Evolutionary conservation across 2,113 vertebrate genomes (phyloP), one percentile per base, ranked within the genome.

Genomic region (Cichladusa arquata): DNA sequence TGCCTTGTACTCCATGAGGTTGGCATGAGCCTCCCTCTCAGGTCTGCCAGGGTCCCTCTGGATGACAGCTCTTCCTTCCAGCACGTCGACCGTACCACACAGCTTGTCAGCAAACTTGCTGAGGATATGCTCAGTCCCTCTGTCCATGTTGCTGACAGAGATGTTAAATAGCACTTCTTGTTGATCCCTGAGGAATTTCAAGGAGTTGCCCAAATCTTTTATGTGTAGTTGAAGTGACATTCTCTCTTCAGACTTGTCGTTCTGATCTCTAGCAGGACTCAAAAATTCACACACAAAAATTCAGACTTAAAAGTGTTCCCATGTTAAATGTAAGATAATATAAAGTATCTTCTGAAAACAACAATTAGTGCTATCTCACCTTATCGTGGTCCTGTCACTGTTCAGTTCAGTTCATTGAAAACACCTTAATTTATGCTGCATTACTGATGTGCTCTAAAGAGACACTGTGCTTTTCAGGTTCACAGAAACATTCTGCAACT

Each of bases 61-160:
- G 14, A 31, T 56, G 29, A n/a, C 14, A 80, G 36, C 34, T 25
- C 22, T 50, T 57, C 36, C 31, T 31, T 57, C 66, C 58, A 50
- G 36, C 11, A 4, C 8, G 9, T 11, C 1, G 1, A 11, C 67
- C 14, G 33, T 19, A 50, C 50, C 34, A 36, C 14, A n/a, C 31
- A 65, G 42, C 58, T 57, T 72, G 50, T 50, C 44, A 48, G 50
- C 34, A 57, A 26, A 36, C 31, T 33, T 50, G 42, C 36, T 72
- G 50, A 72, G 44, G 50, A 7, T 36, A 13, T 0, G 0, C 14
- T 36, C 22, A 36, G 18, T 50, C 42, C 34, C 42, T 88, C 14
- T 33, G 9, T 44, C 31, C 31, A 2, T 44, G 18, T 19, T 58
- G 51, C 36, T 65, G 67, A 65, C 36, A 81, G 33, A 50, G 33